Evolutionary conservation across 2,113 vertebrate species (phyloP), one percentile per base, ranked within the genome.

Genomic region (Isurus oxyrinchus): DNA sequence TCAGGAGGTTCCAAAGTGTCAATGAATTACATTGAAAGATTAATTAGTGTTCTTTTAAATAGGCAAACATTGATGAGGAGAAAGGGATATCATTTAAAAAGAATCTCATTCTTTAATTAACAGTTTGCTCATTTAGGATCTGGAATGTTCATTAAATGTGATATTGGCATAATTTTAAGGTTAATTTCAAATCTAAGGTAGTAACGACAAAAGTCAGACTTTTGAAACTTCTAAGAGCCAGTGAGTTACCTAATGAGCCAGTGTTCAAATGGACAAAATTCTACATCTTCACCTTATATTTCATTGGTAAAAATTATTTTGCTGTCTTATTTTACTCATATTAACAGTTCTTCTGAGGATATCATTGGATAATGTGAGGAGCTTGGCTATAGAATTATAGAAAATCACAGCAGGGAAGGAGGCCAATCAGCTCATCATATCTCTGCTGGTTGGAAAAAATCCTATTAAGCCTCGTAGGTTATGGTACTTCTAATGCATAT

Each of bases 331-430:
- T 61, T 69, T 25, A 49, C 19, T 31, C 23, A 72, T 53, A 49
- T 69, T 16, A 53, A 40, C 49, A 3, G 44, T 67, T 49, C 94
- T 69, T 49, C 63, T 95, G 14, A 49, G 27, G 63, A 95, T 95
- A n/a, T 95, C 40, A 69, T 69, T 95, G 63, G 94, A 66, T 95
- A 44, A 49, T 49, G 40, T 95, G n/a, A 72, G n/a, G 63, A 95
- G 63, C 21, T 44, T 44, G 35, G 63, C 63, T 53, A 10, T 53
- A 53, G 25, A 76, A 76, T 35, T 11, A 76, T 76, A n/a, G 31
- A 35, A 76, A 76, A 35, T 8, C 27, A 27, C 19, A 27, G 23
- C 16, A 66, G 44, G 44, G 44, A 19, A 66, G 19, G 19, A 3
- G 14, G 63, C 69, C 23, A 76, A 76, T 35, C 35, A 35, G 72